Percentiles rank a stretch among this genome's conserved stretches.
phyloP scores from a whole-genome alignment of 2,797 vertebrate genomes.

The Saxicola maurus region DNA sequence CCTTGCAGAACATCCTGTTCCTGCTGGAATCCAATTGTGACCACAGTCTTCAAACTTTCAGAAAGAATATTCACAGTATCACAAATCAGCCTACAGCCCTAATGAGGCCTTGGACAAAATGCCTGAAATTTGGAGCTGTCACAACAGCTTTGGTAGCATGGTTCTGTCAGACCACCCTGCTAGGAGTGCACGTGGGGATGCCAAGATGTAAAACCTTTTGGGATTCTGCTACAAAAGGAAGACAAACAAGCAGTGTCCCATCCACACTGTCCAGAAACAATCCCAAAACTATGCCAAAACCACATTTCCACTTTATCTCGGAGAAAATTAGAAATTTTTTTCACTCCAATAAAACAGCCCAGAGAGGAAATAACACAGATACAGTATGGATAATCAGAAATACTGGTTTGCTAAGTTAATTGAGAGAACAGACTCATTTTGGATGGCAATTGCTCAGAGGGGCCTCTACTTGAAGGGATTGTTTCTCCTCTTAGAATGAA shows the following conservation, averaged over 20 bases:
- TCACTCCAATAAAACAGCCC: not conserved
- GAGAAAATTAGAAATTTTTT: not conserved
- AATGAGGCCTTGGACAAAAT: not conserved
- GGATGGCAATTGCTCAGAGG: not conserved
- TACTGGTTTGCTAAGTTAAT: not conserved
- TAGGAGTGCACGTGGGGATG: rapidly evolving
- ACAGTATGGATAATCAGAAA: not conserved
- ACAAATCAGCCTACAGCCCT: not conserved
- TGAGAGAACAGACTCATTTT: not conserved
- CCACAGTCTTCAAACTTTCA: not conserved
- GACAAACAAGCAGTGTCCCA: not conserved
- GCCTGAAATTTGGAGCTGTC: not conserved
- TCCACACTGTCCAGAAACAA: not conserved
- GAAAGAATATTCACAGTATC: not conserved
- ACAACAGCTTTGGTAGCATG: rapidly evolving
- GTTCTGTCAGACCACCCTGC: not conserved
- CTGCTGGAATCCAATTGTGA: not conserved
- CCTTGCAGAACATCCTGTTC: not conserved
- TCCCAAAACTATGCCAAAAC: not conserved
- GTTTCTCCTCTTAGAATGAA: not conserved
- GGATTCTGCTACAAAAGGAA: not conserved
- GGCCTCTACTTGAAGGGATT: not conserved
- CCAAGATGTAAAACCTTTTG: not conserved
- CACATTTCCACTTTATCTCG: not conserved
- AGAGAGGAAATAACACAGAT: not conserved